Evolutionary conservation across 2,113 vertebrate genomes (phyloP).

Genomic region (Glaucidium brasilianum): DNA sequence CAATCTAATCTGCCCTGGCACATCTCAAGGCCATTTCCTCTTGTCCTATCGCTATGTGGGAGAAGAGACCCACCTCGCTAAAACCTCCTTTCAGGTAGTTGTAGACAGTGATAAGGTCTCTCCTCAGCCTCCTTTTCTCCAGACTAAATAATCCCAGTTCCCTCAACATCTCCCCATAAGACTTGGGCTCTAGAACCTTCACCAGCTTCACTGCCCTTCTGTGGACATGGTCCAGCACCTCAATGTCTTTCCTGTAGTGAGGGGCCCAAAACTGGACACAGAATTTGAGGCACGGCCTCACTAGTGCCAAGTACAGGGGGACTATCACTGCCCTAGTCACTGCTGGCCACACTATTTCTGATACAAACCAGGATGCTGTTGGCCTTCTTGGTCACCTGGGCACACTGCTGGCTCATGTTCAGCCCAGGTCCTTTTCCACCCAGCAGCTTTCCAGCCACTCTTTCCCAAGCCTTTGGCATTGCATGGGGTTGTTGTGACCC

Average conservation of each 20-base stretch:
- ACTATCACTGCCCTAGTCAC: no score
- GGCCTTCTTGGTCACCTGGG: background rate
- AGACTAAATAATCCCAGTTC: background rate
- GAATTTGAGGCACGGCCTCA: no score
- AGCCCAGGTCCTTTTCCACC: background rate
- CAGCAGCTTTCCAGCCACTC: background rate
- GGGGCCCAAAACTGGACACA: no score
- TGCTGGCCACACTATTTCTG: no score
- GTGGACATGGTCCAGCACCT: no score
- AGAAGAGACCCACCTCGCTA: background rate
- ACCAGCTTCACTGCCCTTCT: no score
- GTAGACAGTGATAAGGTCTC: no score
- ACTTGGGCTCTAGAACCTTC: no score
- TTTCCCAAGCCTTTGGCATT: background rate
- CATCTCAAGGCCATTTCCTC: background rate
- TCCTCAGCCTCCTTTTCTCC: background rate
- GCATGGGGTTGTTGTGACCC: background rate
- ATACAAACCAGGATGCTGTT: no score
- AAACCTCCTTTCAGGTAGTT: background rate
- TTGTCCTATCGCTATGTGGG: background rate
- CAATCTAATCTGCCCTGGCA: rapidly evolving
- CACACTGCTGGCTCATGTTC: background rate
- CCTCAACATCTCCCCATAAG: no score
- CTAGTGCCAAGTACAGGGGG: no score
- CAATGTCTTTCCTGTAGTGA: no score